Conservation (phyloP, 2,888 invertebrate genomes). For the Drosophila parthenogenetica region DNA sequence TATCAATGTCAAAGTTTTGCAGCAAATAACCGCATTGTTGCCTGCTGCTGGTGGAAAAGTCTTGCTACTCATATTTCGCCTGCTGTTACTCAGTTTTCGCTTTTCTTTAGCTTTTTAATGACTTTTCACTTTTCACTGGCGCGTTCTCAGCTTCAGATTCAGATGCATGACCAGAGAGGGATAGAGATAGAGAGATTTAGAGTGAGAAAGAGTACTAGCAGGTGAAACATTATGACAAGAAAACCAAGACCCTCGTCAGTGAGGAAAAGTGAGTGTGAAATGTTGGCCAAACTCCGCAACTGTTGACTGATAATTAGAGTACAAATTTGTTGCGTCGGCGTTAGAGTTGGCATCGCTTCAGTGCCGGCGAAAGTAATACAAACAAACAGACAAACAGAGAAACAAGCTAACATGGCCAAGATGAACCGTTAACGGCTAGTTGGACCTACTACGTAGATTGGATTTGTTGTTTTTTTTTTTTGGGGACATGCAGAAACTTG, state of each 20-base stretch:
- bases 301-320: constrained; percentile 69
- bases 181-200: background rate
- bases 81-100: constrained; percentile 71
- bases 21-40: constrained; percentile 15
- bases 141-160: constrained; percentile 66
- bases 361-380: constrained; percentile 70
- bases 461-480: background rate
- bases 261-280: constrained; percentile 72
- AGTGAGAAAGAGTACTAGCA: constrained; percentile 28
- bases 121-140: constrained; percentile 75
- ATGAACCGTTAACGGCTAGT: constrained; percentile 15
- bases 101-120: constrained; percentile 70
- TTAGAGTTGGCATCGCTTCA: constrained; percentile 58
- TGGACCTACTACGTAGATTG: constrained; percentile 5
- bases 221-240: constrained; percentile 59
- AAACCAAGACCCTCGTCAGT: constrained; percentile 54
- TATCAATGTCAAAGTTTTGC: constrained; percentile 55
- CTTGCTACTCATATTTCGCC: constrained; percentile 65
- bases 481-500: constrained; percentile 1
- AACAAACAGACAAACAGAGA: constrained; percentile 17
- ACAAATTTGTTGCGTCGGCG: constrained; percentile 67
- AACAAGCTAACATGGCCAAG: constrained; percentile 34
- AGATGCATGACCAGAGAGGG: constrained; percentile 58
- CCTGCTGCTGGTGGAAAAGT: constrained; percentile 20
- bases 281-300: constrained; percentile 43